phyloP scores from a whole-genome alignment of 2,113 vertebrate genomes.

The Globicephala melas region DNA sequence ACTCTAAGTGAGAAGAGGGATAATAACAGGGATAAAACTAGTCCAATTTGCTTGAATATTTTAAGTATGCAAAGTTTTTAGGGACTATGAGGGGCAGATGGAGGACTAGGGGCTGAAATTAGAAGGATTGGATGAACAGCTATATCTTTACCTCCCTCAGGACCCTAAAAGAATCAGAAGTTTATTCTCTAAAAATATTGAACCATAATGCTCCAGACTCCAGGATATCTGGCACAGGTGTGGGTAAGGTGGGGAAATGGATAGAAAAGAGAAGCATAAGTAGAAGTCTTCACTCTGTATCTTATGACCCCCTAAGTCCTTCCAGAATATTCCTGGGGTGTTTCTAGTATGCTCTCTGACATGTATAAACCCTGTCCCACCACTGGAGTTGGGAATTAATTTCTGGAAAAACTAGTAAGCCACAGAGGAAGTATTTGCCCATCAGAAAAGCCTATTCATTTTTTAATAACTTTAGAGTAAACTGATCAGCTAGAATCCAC shows the following conservation, averaged over 20 bases:
- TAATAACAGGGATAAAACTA: neutral
- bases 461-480: neutral
- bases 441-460: neutral
- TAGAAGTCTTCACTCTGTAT: neutral
- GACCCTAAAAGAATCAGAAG: neutral
- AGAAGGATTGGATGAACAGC: neutral
- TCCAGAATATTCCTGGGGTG: neutral
- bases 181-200: neutral
- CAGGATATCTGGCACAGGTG: neutral
- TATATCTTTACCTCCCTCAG: neutral
- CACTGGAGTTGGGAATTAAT: neutral
- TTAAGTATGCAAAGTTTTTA: neutral
- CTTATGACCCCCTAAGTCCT: neutral
- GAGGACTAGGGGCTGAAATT: neutral
- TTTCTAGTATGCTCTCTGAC: neutral
- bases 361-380: neutral
- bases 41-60: neutral
- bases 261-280: neutral
- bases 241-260: neutral
- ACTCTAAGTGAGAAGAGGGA: neutral
- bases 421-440: neutral
- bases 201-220: neutral
- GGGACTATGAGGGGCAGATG: neutral
- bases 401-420: neutral
- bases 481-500: neutral